A percentile compares a stretch with the other conserved stretches of the same genome.
Conservation (phyloP, 2,888 invertebrate species). For the Syrphus vitripennis region DNA sequence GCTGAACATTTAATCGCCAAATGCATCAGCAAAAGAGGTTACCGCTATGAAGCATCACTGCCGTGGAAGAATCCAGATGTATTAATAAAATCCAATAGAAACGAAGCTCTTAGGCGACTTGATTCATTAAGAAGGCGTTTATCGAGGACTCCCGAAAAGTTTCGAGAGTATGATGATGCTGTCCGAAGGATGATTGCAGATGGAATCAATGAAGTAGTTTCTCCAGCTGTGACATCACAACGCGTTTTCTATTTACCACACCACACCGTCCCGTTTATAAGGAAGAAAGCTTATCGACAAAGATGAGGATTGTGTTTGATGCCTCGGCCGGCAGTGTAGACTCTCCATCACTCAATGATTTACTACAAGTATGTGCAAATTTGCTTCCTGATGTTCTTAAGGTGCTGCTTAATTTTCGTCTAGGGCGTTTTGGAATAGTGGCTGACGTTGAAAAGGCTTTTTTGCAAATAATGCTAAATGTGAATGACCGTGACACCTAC, state of each 20-base stretch:
- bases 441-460: conserved; percentile 35
- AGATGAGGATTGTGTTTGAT: conserved; percentile 25
- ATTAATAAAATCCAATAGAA: no score
- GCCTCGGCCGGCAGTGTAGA: conserved; percentile 2
- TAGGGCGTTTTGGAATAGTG: conserved; percentile 19
- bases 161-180: no score
- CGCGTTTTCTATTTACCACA: conserved; percentile 14
- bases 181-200: conserved; percentile 4
- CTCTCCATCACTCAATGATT: neutral
- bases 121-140: no score
- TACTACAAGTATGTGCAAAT: conserved; percentile 6
- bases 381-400: conserved; percentile 21
- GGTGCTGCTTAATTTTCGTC: conserved; percentile 9
- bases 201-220: conserved; percentile 4
- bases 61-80: no score
- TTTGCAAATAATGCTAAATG: conserved; percentile 1
- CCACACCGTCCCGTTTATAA: no score
- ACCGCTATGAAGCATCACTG: no score
- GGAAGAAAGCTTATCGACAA: no score
- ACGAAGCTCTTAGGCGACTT: no score
- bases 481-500: conserved; percentile 10
- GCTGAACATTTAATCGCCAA: neutral
- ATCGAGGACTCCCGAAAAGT: no score
- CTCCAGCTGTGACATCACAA: neutral
- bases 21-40: neutral